Conservation (phyloP, 2,888 invertebrate species). For the Cyclophora punctaria region DNA sequence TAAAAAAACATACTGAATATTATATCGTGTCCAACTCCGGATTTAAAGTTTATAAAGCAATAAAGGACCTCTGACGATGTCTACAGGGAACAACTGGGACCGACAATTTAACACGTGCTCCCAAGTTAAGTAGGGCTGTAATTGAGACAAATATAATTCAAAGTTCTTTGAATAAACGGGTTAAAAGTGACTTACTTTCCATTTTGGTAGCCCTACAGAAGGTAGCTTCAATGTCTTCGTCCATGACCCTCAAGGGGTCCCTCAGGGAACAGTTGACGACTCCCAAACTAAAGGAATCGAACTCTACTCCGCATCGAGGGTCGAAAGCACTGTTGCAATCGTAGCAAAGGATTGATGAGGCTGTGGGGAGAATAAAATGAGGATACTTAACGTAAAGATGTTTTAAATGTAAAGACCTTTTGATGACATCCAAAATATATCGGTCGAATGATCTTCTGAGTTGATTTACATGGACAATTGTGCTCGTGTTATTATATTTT, state of each 20-base stretch:
- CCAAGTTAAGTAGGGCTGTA: too few relatives aligned
- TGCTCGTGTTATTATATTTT: too few relatives aligned
- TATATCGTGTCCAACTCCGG: too few relatives aligned
- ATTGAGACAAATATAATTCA: too few relatives aligned
- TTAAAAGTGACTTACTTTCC: constrained; percentile 74
- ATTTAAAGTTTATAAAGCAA: too few relatives aligned
- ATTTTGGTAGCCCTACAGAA: constrained; percentile 89
- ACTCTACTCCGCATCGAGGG: constrained; percentile 91
- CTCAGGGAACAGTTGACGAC: constrained; percentile 87
- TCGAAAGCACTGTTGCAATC: constrained; percentile 94
- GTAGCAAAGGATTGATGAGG: constrained; percentile 84
- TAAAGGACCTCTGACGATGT: not conserved
- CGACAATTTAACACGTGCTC: not conserved
- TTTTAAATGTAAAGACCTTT: too few relatives aligned
- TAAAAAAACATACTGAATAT: too few relatives aligned
- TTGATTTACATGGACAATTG: too few relatives aligned
- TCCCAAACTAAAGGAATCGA: constrained; percentile 89
- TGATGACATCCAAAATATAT: too few relatives aligned
- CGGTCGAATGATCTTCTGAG: too few relatives aligned
- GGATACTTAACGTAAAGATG: too few relatives aligned
- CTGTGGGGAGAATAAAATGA: constrained; percentile 33
- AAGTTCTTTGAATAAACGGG: too few relatives aligned
- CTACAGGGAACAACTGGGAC: not conserved
- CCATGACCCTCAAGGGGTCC: constrained; percentile 81
- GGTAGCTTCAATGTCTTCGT: constrained; percentile 69